Evolutionary conservation across 30 jellyfish, hydroid and myxozoan species (phyloP).

Genomic region (Catostylus mosaicus): DNA sequence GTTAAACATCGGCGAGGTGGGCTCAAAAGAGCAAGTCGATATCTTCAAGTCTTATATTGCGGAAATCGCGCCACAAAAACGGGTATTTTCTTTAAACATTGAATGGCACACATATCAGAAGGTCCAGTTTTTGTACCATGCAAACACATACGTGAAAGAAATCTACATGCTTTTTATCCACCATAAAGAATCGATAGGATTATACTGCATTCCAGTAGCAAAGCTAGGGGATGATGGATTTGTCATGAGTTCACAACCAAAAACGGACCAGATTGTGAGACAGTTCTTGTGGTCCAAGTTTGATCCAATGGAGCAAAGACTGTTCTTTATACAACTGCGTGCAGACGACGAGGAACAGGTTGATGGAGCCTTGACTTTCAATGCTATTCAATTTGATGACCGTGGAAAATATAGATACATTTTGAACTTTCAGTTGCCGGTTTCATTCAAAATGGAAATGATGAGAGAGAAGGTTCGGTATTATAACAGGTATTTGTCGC

Average conservation of each 20-base stretch:
- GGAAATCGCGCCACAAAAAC: slow-evolving; percentile 84
- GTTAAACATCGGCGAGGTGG: slow-evolving; percentile 1
- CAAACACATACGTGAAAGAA: slow-evolving; percentile 4
- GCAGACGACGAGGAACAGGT: slow-evolving; percentile 83
- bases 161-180: slow-evolving; percentile 60
- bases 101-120: slow-evolving; percentile 89
- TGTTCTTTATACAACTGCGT: slow-evolving; percentile 65
- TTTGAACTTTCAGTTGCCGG: slow-evolving; percentile 66
- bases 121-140: slow-evolving; percentile 74
- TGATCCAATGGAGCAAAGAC: slow-evolving; percentile 73
- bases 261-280: slow-evolving; percentile 73
- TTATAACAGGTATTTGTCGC: slow-evolving; percentile 33
- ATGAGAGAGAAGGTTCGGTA: slow-evolving; percentile 60
- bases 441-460: slow-evolving; percentile 56
- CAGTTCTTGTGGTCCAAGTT: slow-evolving; percentile 86
- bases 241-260: slow-evolving; percentile 81
- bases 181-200: slow-evolving; percentile 82
- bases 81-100: slow-evolving; percentile 77
- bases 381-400: slow-evolving; percentile 69
- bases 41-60: slow-evolving; percentile 80
- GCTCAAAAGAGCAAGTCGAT: slow-evolving; percentile 55
- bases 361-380: slow-evolving; percentile 59
- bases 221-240: slow-evolving; percentile 72
- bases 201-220: slow-evolving; percentile 78
- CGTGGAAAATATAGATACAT: slow-evolving; percentile 70